Evolutionary conservation across 2,797 vertebrate genomes (phyloP), one percentile per base, ranked within the genome.

Genomic region (Pipistrellus pygmaeus): DNA sequence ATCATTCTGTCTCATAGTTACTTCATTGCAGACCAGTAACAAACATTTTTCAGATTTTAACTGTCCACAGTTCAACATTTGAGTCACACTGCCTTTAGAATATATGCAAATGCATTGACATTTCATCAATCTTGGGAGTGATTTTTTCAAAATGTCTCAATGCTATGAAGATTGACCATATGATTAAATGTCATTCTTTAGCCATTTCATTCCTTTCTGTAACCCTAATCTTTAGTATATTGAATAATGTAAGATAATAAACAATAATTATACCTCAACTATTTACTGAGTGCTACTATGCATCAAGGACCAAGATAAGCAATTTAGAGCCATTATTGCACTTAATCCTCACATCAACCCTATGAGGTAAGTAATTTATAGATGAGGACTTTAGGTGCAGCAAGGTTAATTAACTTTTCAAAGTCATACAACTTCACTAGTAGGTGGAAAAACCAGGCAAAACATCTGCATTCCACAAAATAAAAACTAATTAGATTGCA

Each of bases 341-440:
- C 77, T 93, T 93, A 87, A 89, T 77, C 91, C 35, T 91, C 78
- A 71, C 4, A 78, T 57, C 77, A 64, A 41, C 55, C 48, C 88
- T 86, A 69, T 77, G 71, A 93, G 14, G 25, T 53, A 91, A 95
- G 30, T 82, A 64, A 94, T 86, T 91, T 89, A 87, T 64, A 90
- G 41, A 90, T 35, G 81, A 96, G 21, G 23, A 87, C 18, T 46
- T 69, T 55, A 57, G 25, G 23, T 85, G 2, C 15, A 78, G 15
- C 48, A 11, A 66, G 46, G 18, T 94, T 96, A 94, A 96, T 97
- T 92, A 76, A 86, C 27, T 87, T 96, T 88, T 90, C 73, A 88
- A 94, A 85, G 57, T 95, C 64, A 91, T n/a, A 57, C 11, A 68
- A 51, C 25, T 75, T 78, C 2, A 92, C n/a, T 1, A 48, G 21